phyloP scores from a whole-genome alignment of 2,113 vertebrate genomes.

The Coregonus clupeaformis region DNA sequence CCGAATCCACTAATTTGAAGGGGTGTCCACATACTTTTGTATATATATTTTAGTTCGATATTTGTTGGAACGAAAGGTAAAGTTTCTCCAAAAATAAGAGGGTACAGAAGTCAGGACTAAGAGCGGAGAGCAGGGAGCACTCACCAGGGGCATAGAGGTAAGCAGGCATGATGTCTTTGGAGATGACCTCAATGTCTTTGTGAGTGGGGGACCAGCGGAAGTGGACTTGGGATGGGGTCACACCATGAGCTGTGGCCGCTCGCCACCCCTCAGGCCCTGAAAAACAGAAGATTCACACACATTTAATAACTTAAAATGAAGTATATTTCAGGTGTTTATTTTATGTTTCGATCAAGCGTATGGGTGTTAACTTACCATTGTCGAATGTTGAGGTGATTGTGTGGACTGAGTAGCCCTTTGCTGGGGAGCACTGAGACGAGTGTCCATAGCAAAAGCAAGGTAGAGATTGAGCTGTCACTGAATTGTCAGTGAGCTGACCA shows the following conservation, averaged over 20 bases:
- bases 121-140: background rate
- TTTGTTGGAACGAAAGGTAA: too few species aligned
- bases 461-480: slow-evolving; percentile 73
- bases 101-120: background rate
- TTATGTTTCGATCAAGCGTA: background rate
- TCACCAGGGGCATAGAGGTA: slow-evolving; percentile 89
- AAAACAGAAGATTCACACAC: background rate
- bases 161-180: slow-evolving; percentile 69
- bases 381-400: slow-evolving; percentile 82
- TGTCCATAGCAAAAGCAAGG: slow-evolving; percentile 92
- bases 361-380: slow-evolving; percentile 63
- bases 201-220: slow-evolving; percentile 84
- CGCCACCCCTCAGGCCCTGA: slow-evolving; percentile 84
- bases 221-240: slow-evolving; percentile 61
- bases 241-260: slow-evolving; percentile 58
- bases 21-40: too few species aligned
- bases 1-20: too few species aligned
- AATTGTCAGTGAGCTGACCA: slow-evolving; percentile 66
- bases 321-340: background rate
- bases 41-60: too few species aligned
- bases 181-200: slow-evolving; percentile 78
- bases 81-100: too few species aligned
- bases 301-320: background rate
- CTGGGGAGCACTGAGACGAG: slow-evolving; percentile 71
- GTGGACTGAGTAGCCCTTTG: slow-evolving; percentile 69